A percentile compares a stretch with the other conserved stretches of the same genome.
Evolutionary conservation across 2,888 invertebrate genomes (phyloP).

Genomic region (Chaitophorus viminalis): DNA sequence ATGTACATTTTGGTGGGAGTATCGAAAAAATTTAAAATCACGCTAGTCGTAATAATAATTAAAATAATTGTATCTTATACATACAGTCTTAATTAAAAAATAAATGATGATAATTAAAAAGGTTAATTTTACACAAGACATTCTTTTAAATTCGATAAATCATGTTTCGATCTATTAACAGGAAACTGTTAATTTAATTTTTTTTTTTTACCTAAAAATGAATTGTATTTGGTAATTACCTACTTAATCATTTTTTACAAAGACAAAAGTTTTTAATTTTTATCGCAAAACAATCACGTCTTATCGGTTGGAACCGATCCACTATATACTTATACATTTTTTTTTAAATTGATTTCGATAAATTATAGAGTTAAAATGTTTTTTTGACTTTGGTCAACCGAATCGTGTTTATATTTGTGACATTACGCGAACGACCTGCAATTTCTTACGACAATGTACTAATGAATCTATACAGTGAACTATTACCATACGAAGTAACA

Average conservation of each 20-base stretch:
- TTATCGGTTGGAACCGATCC: not conserved
- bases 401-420: too few relatives aligned
- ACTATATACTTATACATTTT: too few relatives aligned
- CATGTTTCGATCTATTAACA: constrained; percentile 19
- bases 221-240: constrained; percentile 4
- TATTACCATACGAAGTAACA: too few relatives aligned
- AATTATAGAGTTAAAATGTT: too few relatives aligned
- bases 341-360: too few relatives aligned
- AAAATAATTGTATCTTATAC: constrained; percentile 2
- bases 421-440: too few relatives aligned
- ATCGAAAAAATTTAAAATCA: constrained; percentile 10
- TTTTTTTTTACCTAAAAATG: not conserved
- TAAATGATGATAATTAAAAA: constrained; percentile 61
- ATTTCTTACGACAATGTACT: too few relatives aligned
- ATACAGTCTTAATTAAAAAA: constrained; percentile 65
- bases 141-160: constrained; percentile 3
- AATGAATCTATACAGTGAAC: too few relatives aligned
- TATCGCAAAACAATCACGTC: not conserved
- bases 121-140: not conserved
- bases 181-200: not conserved
- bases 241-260: not conserved
- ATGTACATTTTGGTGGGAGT: not conserved
- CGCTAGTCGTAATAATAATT: not conserved
- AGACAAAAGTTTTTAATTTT: not conserved
- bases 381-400: too few relatives aligned